phyloP scores from a whole-genome alignment of 2,113 vertebrate genomes.

The Neopipo cinnamomea region DNA sequence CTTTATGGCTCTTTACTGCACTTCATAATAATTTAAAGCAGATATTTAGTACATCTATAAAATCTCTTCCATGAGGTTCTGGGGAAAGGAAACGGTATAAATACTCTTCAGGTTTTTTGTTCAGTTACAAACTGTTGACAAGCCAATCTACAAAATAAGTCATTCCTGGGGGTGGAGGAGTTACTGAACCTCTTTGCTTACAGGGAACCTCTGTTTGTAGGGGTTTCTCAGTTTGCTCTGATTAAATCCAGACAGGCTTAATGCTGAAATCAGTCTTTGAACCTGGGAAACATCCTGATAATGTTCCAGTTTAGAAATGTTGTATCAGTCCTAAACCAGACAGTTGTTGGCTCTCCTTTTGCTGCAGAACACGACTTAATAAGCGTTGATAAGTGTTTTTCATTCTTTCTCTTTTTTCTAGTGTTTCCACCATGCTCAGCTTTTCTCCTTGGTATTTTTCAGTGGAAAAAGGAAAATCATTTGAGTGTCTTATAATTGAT shows the following conservation, averaged over 20 bases:
- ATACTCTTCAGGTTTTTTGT: neutral
- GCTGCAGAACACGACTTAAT: neutral
- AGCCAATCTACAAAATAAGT: neutral
- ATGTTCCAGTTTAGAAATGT: neutral
- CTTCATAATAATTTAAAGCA: constrained; percentile 69
- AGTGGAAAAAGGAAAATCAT: neutral
- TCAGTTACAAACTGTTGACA: neutral
- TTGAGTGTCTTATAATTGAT: neutral
- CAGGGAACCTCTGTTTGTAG: rapidly evolving
- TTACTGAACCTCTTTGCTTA: neutral
- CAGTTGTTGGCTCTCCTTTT: neutral
- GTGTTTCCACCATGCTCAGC: neutral
- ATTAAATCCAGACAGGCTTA: neutral
- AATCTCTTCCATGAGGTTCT: constrained; percentile 46
- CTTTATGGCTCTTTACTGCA: constrained; percentile 64
- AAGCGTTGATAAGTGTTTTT: neutral
- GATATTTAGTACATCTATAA: constrained; percentile 68
- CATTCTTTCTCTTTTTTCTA: neutral
- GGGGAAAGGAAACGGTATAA: constrained; percentile 14
- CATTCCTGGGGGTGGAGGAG: neutral
- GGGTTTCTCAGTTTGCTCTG: neutral
- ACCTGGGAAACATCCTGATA: neutral
- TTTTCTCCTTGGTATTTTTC: neutral
- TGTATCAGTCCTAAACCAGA: neutral
- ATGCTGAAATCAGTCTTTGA: neutral